phyloP scores from a whole-genome alignment of 2,888 invertebrate species.

The Mesopsocus fuscifrons region DNA sequence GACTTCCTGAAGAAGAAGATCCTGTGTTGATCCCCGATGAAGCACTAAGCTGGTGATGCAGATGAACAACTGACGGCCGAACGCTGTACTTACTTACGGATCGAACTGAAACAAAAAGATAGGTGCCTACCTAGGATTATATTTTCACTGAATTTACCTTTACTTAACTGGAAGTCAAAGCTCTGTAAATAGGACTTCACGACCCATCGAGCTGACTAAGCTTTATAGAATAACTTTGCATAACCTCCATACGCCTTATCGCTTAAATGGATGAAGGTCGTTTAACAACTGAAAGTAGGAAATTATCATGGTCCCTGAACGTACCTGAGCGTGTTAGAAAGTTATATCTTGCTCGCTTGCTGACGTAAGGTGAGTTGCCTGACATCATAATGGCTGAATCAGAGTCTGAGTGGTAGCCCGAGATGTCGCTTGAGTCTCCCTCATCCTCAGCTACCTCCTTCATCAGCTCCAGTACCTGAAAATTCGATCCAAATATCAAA shows the following conservation, averaged over 20 bases:
- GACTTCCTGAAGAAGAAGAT: slow-evolving; percentile 20
- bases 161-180: too few species aligned
- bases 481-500: slow-evolving; percentile 10
- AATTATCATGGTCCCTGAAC: slow-evolving; percentile 11
- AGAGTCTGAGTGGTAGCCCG: slow-evolving; percentile 66
- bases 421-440: slow-evolving; percentile 42
- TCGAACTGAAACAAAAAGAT: slow-evolving; percentile 19
- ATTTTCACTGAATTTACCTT: too few species aligned
- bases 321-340: slow-evolving; percentile 28
- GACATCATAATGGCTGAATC: slow-evolving; percentile 36
- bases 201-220: too few species aligned
- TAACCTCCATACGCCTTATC: too few species aligned
- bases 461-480: slow-evolving; percentile 52
- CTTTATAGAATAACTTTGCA: too few species aligned
- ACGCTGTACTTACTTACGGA: slow-evolving; percentile 21
- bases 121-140: too few species aligned
- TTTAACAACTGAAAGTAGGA: too few species aligned
- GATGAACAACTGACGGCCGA: slow-evolving; percentile 17
- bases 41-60: slow-evolving; percentile 12
- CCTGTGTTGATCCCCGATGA: slow-evolving; percentile 15
- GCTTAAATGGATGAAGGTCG: too few species aligned
- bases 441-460: slow-evolving; percentile 28
- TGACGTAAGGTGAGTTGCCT: slow-evolving; percentile 28
- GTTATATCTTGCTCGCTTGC: slow-evolving; percentile 28
- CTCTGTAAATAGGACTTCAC: too few species aligned